Base-by-base conservation (phyloP, 2,888 invertebrate genomes). In the Netelia fuscicornis region DNA sequence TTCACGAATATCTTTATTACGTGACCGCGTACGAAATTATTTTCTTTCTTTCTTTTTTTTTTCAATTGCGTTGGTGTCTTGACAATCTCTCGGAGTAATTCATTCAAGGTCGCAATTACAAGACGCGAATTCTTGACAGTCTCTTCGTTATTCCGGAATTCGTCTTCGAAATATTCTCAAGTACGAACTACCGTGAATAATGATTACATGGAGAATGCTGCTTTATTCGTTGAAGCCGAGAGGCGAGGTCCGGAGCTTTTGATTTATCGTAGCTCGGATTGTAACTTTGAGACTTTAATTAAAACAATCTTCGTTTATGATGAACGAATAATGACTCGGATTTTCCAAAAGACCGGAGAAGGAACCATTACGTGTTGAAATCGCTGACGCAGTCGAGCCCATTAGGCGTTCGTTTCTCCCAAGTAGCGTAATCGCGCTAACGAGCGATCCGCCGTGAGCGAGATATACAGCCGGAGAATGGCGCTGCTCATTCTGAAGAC, bases 401-500 rank as follows among this genome's bases (percentile, higher is more conserved):
- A 58, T 80, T 76, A 71, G 71, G 65, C 72, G 37, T 44, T 25
- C 64, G 25, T 70, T 58, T 67, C 37, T 11, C 42, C 42, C 78
- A 42, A 68, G 11, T 74, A 30, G 25, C 37, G 60, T 83, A 74
- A 74, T 84, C 68, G 23, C 54, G 48, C 48, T 70, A 60, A 78
- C 62, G 56, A 70, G 44, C 42, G 76, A 77, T 52, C 68, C 64
- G 74, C 67, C 68, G 48, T 48, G 44, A 56, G 62, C 67, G 80
- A 78, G 68, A 78, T 48, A 17, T 20, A 37, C 37, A 58, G 56
- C 62, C 25, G 44, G 52, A 17, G 44, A 77, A 54, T 56, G 65
- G 58, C 71, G 44, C 11, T 17, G 20, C 42, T 68, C 52, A 17
- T 44, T 30, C 52, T 37, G n/a, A 6, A 77, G 58, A 60, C 52